Base-by-base conservation (phyloP, 2,888 invertebrate species). In the Macrostomum cliftonense region DNA sequence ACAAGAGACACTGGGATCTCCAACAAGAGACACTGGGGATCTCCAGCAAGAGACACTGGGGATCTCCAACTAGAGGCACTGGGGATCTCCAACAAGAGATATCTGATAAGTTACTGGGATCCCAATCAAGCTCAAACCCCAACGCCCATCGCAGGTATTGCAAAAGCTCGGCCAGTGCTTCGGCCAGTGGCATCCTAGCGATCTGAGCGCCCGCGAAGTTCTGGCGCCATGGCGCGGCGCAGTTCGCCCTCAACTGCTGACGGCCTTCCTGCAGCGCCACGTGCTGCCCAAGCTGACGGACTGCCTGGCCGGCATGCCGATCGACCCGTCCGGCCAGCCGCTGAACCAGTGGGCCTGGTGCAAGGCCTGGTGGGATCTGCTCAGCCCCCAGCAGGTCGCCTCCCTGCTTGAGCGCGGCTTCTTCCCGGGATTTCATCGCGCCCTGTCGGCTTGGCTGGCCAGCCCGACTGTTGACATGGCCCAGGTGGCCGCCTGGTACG, bases 141-240 rank as follows among this genome's bases (percentile, higher is more conserved):
- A n/a, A n/a, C n/a, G n/a, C n/a, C n/a, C n/a, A 28, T 9, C 9
- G 28, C 28, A 28, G 42, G 87, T 99, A 58, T 77, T 93, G 42
- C 81, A 88, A 46, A 93, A 93, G 64, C 74, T 97, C 45, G 82
- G 84, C 36, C 77, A 77, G 38, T 93, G 93, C 12, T 74, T 97
- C 54, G 76, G 78, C n/a, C 81, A 81, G 47, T 97, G 95, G 95
- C 83, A 88, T 72, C 91, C 93, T 0, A 83, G 83, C 0, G 95
- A 95, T 73, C 76, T 79, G 39, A 93, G 93, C 0, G 95, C 93
- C 0, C 78, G 84, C 56, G 77, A 83, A 20, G 85, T 95, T 75
- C 75, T 97, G 21, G 78, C 80, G 48, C 93, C 95, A 0, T 97
- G 97, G 97, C 72, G 76, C 20, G 75, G 73, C 46, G 82, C 84